Percentiles rank a stretch among this genome's conserved stretches.
Evolutionary conservation across 2,888 invertebrate species (phyloP).

Genomic region (Agriotes lineatus): DNA sequence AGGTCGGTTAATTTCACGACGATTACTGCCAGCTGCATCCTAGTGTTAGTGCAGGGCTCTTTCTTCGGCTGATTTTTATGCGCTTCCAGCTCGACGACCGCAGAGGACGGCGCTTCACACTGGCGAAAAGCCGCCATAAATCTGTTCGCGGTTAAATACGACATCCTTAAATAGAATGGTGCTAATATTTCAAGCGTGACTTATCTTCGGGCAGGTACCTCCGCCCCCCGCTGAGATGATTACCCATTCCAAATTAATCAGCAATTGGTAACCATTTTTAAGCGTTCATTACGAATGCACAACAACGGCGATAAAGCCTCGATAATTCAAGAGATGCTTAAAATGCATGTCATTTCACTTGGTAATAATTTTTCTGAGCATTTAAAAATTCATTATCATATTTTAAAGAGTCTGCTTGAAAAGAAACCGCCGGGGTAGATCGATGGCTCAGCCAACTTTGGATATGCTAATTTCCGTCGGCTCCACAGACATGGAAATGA

Average conservation of each 20-base stretch:
- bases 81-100: no score
- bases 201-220: no score
- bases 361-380: conserved; percentile 38
- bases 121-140: no score
- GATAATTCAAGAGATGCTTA: conserved; percentile 31
- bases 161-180: not conserved
- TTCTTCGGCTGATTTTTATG: no score
- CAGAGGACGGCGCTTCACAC: no score
- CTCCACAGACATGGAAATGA: conserved; percentile 40
- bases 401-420: conserved; percentile 35
- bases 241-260: conserved; percentile 25
- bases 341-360: conserved; percentile 32
- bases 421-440: conserved; percentile 38
- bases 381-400: conserved; percentile 42
- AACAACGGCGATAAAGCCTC: conserved; percentile 27
- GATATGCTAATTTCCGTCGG: conserved; percentile 40
- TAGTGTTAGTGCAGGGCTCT: no score
- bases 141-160: not conserved
- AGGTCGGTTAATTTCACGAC: conserved; percentile 29
- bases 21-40: conserved; percentile 34
- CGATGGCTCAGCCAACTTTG: conserved; percentile 34
- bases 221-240: not conserved
- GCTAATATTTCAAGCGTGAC: not conserved
- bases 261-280: conserved; percentile 20
- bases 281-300: conserved; percentile 22